Conservation (phyloP, 2,888 invertebrate genomes). For the Melieria crassipennis region DNA sequence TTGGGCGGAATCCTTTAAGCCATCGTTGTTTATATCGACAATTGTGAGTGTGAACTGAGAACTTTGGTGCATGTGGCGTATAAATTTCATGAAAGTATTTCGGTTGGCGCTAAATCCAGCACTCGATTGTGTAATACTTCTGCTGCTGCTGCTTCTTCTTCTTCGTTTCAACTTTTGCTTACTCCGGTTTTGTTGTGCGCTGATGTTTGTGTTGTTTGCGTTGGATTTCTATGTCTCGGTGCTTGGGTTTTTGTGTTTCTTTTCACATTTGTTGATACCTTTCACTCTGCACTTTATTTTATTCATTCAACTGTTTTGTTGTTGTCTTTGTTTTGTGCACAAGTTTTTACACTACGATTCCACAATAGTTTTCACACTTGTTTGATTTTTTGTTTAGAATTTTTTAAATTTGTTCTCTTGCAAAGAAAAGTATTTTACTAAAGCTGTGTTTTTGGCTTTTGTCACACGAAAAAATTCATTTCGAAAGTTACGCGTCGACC, state of each 20-base stretch:
- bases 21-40: constrained; percentile 10
- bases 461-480: too few relatives aligned
- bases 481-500: too few relatives aligned
- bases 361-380: not conserved
- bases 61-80: constrained; percentile 34
- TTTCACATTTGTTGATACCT: too few relatives aligned
- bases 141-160: not conserved
- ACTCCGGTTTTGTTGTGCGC: not conserved
- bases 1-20: constrained; percentile 7
- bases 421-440: too few relatives aligned
- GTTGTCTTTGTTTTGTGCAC: not conserved
- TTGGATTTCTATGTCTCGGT: not conserved
- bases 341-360: not conserved
- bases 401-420: not conserved
- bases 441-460: too few relatives aligned
- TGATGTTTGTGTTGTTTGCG: not conserved
- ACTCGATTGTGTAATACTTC: constrained; percentile 5
- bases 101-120: not conserved
- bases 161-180: constrained; percentile 2
- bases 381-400: not conserved
- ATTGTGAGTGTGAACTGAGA: constrained; percentile 5
- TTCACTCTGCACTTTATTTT: too few relatives aligned
- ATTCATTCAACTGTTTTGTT: not conserved
- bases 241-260: not conserved
- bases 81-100: constrained; percentile 30